phyloP scores from a whole-genome alignment of 2,113 vertebrate species.

The Antennarius striatus region DNA sequence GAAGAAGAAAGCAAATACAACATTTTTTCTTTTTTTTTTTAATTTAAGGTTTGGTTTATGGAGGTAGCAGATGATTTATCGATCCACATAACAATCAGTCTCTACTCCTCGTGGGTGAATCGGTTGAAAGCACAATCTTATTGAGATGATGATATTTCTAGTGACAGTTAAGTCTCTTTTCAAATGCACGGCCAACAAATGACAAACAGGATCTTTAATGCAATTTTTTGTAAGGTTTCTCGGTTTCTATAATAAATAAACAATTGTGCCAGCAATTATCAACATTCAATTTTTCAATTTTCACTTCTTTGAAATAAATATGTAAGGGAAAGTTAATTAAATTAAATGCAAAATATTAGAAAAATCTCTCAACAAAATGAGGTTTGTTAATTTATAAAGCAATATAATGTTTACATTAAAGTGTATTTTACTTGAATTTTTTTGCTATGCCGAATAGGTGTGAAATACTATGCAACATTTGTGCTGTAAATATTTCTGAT shows the following conservation, averaged over 20 bases:
- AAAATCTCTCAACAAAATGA: slow-evolving; percentile 25
- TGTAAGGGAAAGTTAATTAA: too few relatives aligned
- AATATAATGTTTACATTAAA: background rate
- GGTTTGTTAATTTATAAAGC: background rate
- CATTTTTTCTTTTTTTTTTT: too few relatives aligned
- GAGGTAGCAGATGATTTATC: too few relatives aligned
- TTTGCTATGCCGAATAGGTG: too few relatives aligned
- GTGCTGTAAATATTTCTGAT: background rate
- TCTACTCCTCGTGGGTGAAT: slow-evolving; percentile 4
- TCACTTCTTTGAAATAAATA: too few relatives aligned
- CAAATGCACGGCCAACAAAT: slow-evolving; percentile 1
- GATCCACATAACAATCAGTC: background rate
- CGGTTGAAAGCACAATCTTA: slow-evolving; percentile 14
- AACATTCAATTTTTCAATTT: background rate
- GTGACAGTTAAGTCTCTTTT: slow-evolving; percentile 9
- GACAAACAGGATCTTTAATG: slow-evolving; percentile 6
- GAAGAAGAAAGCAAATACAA: slow-evolving; percentile 28
- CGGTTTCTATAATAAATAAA: background rate
- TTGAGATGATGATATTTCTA: slow-evolving; percentile 30
- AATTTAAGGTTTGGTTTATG: too few relatives aligned
- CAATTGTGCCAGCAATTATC: background rate
- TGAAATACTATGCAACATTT: background rate
- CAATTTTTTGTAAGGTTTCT: background rate
- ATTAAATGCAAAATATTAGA: background rate
- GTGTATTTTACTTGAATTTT: too few relatives aligned